These are phyloP conservation scores for Xiphophorus birchmanni DNA, from an alignment of 2,797 vertebrate genomes.

Conservation along the genomic window DNA sequence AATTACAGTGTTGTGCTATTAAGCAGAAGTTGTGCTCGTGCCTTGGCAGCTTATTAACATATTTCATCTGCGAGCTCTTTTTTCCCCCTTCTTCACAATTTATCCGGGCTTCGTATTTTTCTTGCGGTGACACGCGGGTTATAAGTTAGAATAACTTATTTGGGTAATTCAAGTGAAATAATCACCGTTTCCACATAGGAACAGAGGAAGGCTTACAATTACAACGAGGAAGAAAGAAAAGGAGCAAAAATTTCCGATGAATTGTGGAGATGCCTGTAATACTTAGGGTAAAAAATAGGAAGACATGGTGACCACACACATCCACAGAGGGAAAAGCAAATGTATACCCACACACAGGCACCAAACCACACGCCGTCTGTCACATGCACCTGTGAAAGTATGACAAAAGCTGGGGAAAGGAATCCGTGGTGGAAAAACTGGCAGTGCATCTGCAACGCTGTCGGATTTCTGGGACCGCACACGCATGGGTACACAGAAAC, in stretches of 20 bases:
- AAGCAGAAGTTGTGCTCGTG: conserved; percentile 74
- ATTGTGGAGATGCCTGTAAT: conserved; percentile 32
- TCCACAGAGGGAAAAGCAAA: conserved; percentile 35
- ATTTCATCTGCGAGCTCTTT: conserved; percentile 72
- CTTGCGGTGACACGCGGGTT: conserved; percentile 38
- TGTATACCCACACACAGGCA: conserved; percentile 43
- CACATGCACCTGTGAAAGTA: conserved; percentile 11
- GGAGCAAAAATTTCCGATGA: background rate
- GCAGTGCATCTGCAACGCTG: conserved; percentile 1
- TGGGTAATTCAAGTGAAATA: conserved; percentile 48
- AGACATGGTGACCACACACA: conserved; percentile 34
- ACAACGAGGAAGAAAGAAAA: conserved; percentile 3
- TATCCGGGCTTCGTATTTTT: conserved; percentile 47
- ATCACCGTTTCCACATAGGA: conserved; percentile 45
- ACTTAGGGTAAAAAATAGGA: conserved; percentile 37
- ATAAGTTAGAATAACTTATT: conserved; percentile 63
- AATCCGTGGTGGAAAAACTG: conserved; percentile 3
- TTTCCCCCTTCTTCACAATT: conserved; percentile 51
- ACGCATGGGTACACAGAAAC: conserved; percentile 32
- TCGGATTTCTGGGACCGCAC: conserved; percentile 17
- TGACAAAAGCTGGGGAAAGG: conserved; percentile 27
- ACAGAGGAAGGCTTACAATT: conserved; percentile 43
- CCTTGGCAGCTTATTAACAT: conserved; percentile 80
- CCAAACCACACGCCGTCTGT: conserved; percentile 35
- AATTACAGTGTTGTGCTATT: conserved; percentile 80